Conservation (phyloP, 2,888 invertebrate genomes). For the Scelioninae gen. 2 region DNA sequence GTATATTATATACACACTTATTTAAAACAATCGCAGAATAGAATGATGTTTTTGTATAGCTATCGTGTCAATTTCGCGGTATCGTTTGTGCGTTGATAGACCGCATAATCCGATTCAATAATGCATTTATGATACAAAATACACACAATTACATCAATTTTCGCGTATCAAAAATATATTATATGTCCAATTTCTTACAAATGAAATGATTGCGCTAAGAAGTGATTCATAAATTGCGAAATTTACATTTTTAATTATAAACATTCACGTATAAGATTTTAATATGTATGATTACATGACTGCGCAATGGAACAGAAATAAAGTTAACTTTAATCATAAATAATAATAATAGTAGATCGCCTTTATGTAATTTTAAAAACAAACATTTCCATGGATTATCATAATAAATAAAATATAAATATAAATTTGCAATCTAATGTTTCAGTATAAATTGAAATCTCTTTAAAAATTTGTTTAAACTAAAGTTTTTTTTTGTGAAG, state of each 20-base stretch:
- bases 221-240: conserved; percentile 18
- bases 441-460: too few species aligned
- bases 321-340: too few species aligned
- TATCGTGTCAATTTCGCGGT: conserved; percentile 22
- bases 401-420: too few species aligned
- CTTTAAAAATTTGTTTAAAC: too few species aligned
- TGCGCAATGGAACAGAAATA: too few species aligned
- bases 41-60: conserved; percentile 37
- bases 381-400: too few species aligned
- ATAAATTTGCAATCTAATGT: too few species aligned
- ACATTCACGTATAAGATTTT: not conserved
- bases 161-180: conserved; percentile 55
- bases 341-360: too few species aligned
- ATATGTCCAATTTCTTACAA: conserved; percentile 47
- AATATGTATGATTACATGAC: not conserved
- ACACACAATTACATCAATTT: conserved; percentile 36
- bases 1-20: conserved; percentile 39
- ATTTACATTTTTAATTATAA: conserved; percentile 32
- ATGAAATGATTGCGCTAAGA: conserved; percentile 25
- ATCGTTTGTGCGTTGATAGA: conserved; percentile 21
- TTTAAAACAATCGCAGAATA: conserved; percentile 30
- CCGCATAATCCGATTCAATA: conserved; percentile 11
- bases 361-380: too few species aligned
- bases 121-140: conserved; percentile 37
- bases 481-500: too few species aligned